phyloP scores from a whole-genome alignment of 2,797 vertebrate species.

The Meda fulgida region DNA sequence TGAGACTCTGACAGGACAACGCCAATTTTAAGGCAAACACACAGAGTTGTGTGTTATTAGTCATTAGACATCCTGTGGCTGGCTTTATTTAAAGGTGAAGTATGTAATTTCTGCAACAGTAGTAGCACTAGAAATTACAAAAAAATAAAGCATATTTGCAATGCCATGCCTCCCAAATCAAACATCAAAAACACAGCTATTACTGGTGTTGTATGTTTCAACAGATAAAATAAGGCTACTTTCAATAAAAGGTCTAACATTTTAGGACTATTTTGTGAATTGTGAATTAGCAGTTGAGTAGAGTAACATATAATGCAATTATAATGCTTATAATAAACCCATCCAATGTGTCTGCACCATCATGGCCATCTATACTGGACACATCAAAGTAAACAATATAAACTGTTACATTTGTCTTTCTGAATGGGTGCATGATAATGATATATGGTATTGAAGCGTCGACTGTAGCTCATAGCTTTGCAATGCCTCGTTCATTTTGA shows the following conservation, averaged over 20 bases:
- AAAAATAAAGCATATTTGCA: too few species aligned
- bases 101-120: too few species aligned
- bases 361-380: neutral
- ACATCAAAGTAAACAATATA: too few species aligned
- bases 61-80: neutral
- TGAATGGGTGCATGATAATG: too few species aligned
- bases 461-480: neutral
- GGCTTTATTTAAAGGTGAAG: neutral
- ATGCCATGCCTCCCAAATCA: neutral
- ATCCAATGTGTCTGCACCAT: neutral
- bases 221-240: neutral
- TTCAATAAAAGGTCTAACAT: neutral
- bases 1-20: conserved; percentile 4
- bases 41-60: conserved; percentile 8
- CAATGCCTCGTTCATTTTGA: neutral
- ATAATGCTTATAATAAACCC: neutral
- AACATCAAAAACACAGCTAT: neutral
- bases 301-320: neutral
- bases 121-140: too few species aligned
- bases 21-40: neutral
- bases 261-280: neutral
- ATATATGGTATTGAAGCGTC: too few species aligned
- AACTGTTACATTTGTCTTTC: too few species aligned
- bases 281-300: neutral
- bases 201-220: too few species aligned